Conservation (phyloP, 2,797 vertebrate genomes). For the Sitta carolinensis region DNA sequence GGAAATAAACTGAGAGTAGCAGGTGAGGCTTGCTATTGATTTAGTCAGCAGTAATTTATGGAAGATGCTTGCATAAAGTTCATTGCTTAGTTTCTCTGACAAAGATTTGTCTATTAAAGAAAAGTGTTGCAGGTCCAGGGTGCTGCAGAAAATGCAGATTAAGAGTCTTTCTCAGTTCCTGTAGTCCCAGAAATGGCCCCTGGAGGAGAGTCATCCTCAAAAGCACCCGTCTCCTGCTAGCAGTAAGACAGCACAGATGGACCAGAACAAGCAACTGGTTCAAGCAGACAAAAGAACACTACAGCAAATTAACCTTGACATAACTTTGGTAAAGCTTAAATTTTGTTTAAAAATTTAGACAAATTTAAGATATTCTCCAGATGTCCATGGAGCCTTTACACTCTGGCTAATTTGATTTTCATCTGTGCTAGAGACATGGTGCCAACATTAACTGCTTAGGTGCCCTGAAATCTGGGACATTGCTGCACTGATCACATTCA, state of each 20-base stretch:
- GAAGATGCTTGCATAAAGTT: constrained; percentile 27
- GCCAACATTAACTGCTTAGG: not conserved
- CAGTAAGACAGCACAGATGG: not conserved
- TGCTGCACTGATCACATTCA: not conserved
- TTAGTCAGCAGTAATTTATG: not conserved
- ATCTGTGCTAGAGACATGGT: not conserved
- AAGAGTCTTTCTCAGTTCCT: not conserved
- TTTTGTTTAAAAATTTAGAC: not conserved
- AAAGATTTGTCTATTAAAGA: constrained; percentile 35
- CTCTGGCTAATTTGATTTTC: not conserved
- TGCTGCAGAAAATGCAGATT: not conserved
- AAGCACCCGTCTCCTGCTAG: not conserved
- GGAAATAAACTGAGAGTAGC: not conserved
- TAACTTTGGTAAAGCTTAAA: not conserved
- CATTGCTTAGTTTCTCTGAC: constrained; percentile 15
- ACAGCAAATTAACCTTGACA: not conserved
- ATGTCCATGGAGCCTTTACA: not conserved
- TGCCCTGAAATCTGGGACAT: not conserved
- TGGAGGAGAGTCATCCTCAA: not conserved
- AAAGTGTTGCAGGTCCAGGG: not conserved
- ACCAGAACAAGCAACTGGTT: not conserved
- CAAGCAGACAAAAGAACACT: not conserved
- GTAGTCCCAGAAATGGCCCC: not conserved
- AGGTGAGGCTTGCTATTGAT: not conserved
- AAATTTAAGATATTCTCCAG: not conserved